Evolutionary conservation across 2,888 invertebrate genomes (phyloP).

Genomic region (Fabriciana adippe): DNA sequence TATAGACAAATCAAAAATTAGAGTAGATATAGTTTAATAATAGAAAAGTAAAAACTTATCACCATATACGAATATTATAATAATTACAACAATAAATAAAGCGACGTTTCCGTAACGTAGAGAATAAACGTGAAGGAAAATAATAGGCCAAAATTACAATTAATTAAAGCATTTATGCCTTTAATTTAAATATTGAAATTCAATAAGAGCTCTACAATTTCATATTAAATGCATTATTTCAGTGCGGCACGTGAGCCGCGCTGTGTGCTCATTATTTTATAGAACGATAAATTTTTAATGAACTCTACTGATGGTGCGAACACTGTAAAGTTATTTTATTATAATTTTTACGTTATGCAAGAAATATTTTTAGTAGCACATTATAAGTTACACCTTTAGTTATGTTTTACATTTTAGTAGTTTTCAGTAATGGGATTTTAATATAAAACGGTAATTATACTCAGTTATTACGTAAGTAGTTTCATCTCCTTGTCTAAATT

Average conservation of each 20-base stretch:
- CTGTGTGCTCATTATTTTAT: slow-evolving; percentile 52
- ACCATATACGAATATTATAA: neutral
- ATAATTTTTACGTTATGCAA: slow-evolving; percentile 15
- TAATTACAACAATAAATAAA: slow-evolving; percentile 30
- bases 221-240: slow-evolving; percentile 51
- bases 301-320: slow-evolving; percentile 44
- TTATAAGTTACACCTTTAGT: slow-evolving; percentile 4
- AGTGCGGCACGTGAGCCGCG: slow-evolving; percentile 46
- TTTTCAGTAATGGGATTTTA: too few species aligned
- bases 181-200: slow-evolving; percentile 54
- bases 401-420: too few species aligned
- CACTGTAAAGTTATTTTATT: slow-evolving; percentile 47
- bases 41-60: neutral
- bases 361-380: slow-evolving; percentile 5
- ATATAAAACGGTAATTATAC: too few species aligned
- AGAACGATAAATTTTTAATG: slow-evolving; percentile 55
- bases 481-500: too few species aligned
- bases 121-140: slow-evolving; percentile 26
- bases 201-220: slow-evolving; percentile 50
- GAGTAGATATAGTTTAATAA: too few species aligned
- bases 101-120: slow-evolving; percentile 23
- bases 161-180: slow-evolving; percentile 37
- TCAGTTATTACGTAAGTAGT: too few species aligned
- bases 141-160: slow-evolving; percentile 32
- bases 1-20: neutral